A percentile compares a stretch with the other conserved stretches of the same genome.
phyloP scores from a whole-genome alignment of 1,140 invertebrate genomes.

The Scylla paramamosain region DNA sequence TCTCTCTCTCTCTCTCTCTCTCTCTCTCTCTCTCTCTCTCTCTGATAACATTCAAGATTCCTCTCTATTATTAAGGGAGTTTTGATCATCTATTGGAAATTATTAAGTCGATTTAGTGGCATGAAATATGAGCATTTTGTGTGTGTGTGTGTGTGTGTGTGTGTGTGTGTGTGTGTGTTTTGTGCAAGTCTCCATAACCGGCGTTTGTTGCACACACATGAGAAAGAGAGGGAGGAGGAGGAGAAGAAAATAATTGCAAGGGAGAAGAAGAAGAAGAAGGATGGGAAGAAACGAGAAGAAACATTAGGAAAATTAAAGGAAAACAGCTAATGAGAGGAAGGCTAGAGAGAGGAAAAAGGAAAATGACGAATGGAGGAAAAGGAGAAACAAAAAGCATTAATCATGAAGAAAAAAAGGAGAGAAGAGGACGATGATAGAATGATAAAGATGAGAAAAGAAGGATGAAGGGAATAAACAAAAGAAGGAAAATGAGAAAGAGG shows the following conservation, averaged over 20 bases:
- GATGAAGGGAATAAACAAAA: not conserved
- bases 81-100: not conserved
- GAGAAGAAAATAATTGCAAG: not conserved
- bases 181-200: not conserved
- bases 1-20: not conserved
- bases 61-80: not conserved
- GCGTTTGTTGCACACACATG: too few species aligned
- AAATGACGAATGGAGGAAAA: too few species aligned
- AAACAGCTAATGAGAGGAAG: too few species aligned
- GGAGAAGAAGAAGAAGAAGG: too few species aligned
- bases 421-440: too few species aligned
- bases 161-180: constrained; percentile 4
- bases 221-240: not conserved
- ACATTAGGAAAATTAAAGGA: too few species aligned
- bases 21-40: not conserved
- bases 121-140: not conserved
- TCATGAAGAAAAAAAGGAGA: too few species aligned
- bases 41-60: not conserved
- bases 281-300: too few species aligned
- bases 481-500: not conserved
- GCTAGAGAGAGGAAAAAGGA: too few species aligned
- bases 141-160: constrained; percentile 20
- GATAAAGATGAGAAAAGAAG: too few species aligned
- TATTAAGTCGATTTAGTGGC: not conserved
- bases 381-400: too few species aligned